Evolutionary conservation across 53 echinoderm and acorn worm genomes (phyloP), one percentile per base, ranked within the genome.

Genomic region (Apostichopus leukothele): DNA sequence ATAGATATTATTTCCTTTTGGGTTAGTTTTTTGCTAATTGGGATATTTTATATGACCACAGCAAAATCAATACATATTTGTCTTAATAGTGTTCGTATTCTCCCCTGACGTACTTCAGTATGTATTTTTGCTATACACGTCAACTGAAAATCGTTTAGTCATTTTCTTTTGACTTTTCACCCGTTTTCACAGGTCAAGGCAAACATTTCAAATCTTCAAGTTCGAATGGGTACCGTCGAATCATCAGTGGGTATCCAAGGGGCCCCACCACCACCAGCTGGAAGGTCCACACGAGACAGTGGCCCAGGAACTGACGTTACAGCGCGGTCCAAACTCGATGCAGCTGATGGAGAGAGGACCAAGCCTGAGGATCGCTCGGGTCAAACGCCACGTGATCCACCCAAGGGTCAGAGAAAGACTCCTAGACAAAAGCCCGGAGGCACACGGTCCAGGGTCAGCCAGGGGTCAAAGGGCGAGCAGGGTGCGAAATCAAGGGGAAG

Each of bases 361-460:
- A 77, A 77, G 39, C 9, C 77, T 13, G 52, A 9, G 25, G 77
- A 77, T 50, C 5, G 77, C 50, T 23, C 39, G 16, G 77, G 52
- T n/a, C 79, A 51, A 53, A 51, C 79, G 51, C 54, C 12, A n/a
- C 51, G 54, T 19, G 79, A 79, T 39, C 50, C 14, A 9, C 79
- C 79, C 10, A 79, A 13, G 18, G 19, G 79, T 8, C 50, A 53
- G 53, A 79, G 52, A 79, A 79, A 51, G 8, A 79, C 79, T 6
- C 79, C 79, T 6, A 79, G 79, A 19, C 50, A 79, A 79, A 79
- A 79, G 16, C 79, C 79, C 7, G 79, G 79, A 52, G 79, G 79
- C 51, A 79, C 79, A 52, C 79, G 79, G 4, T 79, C 79, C 52
- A 79, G 79, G 52, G 79, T 79, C 19, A 79, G 79, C 18, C 79